These are phyloP conservation scores for Hylaea fasciaria DNA, from an alignment of 2,888 invertebrate species.

Conservation along the genomic window DNA sequence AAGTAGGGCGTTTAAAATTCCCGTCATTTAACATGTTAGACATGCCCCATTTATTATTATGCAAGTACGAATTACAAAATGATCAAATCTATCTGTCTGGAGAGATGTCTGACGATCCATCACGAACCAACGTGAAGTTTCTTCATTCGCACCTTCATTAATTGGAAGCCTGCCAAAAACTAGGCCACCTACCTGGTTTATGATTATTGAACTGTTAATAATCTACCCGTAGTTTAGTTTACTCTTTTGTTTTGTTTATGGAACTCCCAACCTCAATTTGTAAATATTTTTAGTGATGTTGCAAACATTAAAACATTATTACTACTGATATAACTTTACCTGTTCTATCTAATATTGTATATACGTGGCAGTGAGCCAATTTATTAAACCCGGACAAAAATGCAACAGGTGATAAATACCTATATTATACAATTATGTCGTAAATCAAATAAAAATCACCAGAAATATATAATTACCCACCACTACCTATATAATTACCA, in stretches of 20 bases:
- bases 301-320: neutral
- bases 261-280: conserved; percentile 4
- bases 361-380: conserved; percentile 36
- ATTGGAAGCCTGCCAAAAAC: conserved; percentile 61
- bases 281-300: neutral
- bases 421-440: conserved; percentile 24
- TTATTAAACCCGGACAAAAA: conserved; percentile 35
- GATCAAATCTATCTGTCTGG: conserved; percentile 45
- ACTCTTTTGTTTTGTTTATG: conserved; percentile 21
- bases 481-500: too few species aligned
- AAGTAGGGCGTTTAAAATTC: conserved; percentile 34
- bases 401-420: conserved; percentile 31
- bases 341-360: neutral
- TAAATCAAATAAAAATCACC: too few species aligned
- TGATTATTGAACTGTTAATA: conserved; percentile 51
- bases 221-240: conserved; percentile 26
- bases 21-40: conserved; percentile 36
- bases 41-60: conserved; percentile 45
- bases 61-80: conserved; percentile 33
- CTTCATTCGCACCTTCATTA: conserved; percentile 61
- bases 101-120: conserved; percentile 44
- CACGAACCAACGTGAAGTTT: conserved; percentile 42
- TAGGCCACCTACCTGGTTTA: conserved; percentile 56
- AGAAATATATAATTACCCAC: too few species aligned
- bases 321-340: neutral